These are phyloP conservation scores for Alethe diademata DNA, from an alignment of 2,113 vertebrate genomes.

Conservation along the genomic window DNA sequence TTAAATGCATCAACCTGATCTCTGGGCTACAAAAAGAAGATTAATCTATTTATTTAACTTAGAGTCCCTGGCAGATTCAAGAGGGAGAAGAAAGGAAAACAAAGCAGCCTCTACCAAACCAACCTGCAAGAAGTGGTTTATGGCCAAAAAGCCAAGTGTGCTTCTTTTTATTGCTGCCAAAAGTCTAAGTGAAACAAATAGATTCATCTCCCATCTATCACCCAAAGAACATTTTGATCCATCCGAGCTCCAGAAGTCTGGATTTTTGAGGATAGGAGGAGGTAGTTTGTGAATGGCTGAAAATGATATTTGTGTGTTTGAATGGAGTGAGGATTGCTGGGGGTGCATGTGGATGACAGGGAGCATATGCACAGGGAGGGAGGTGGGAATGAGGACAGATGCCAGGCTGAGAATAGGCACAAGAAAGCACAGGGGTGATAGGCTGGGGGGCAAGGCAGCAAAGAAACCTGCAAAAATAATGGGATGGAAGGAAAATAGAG, in stretches of 20 bases:
- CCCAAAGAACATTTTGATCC: not conserved
- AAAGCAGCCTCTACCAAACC: not conserved
- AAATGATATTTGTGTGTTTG: not conserved
- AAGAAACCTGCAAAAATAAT: not conserved
- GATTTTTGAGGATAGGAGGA: not conserved
- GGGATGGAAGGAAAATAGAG: not conserved
- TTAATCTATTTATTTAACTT: constrained; percentile 51
- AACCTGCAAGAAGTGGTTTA: not conserved
- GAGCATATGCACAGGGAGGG: not conserved
- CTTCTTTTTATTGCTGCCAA: not conserved
- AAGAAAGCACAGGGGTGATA: not conserved
- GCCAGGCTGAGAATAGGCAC: not conserved
- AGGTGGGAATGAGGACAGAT: not conserved
- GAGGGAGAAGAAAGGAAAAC: constrained; percentile 10
- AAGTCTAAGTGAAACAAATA: constrained; percentile 16
- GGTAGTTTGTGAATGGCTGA: not conserved
- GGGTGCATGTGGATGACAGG: not conserved
- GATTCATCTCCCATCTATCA: not conserved
- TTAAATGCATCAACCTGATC: constrained; percentile 38
- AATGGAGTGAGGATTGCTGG: not conserved
- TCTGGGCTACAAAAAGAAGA: constrained; percentile 1
- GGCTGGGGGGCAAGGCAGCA: not conserved
- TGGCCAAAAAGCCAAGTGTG: not conserved
- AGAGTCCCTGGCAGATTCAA: constrained; percentile 5
- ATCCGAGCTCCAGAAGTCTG: not conserved